Base-by-base conservation (phyloP, 2,113 vertebrate species). In the Numida meleagris region DNA sequence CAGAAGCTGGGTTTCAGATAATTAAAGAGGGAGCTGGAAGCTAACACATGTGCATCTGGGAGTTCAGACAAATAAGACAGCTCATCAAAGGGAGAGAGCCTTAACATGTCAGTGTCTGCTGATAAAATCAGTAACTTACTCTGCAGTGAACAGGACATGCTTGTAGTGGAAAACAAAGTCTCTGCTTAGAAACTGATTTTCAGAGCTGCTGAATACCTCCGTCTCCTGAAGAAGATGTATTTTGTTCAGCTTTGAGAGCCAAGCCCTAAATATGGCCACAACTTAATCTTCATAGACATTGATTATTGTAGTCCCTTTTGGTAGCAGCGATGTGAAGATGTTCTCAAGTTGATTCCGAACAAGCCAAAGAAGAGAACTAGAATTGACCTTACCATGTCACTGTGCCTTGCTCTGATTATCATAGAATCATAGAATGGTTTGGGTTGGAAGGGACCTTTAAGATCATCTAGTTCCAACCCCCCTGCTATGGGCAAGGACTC, bases 51-150 rank as follows among this genome's bases (percentile, higher is more conserved):
- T 95, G 77, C 88, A 95, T 2, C 88, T 81, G 72, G 68, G 89
- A 96, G 81, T 82, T 38, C 71, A 89, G 79, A 77, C 65, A 80
- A 86, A 86, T 71, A 71, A 75, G 34, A 23, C 31, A 92, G 66
- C 82, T 89, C 77, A 83, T 88, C 89, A 85, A 89, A 94, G 84
- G 72, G 88, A 70, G 67, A 65, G 82, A 90, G 93, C 72, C 82
- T 55, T 53, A 42, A 80, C 82, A 63, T 63, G 89, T 86, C 68
- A 10, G 71, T 34, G 71, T 87, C 53, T 82, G 68, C 79, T 51
- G 93, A 95, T 95, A 89, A 80, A 89, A 95, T 94, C 91, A 77
- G 78, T 38, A 80, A 14, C 59, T 79, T 70, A 7, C 0, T 17
- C 53, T 80, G 75, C 45, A 58, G 63, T 59, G 70, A 82, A 55